A percentile compares a stretch with the other conserved stretches of the same genome.
phyloP scores from a whole-genome alignment of 2,797 vertebrate genomes.

The Gallinago nigripennis region DNA sequence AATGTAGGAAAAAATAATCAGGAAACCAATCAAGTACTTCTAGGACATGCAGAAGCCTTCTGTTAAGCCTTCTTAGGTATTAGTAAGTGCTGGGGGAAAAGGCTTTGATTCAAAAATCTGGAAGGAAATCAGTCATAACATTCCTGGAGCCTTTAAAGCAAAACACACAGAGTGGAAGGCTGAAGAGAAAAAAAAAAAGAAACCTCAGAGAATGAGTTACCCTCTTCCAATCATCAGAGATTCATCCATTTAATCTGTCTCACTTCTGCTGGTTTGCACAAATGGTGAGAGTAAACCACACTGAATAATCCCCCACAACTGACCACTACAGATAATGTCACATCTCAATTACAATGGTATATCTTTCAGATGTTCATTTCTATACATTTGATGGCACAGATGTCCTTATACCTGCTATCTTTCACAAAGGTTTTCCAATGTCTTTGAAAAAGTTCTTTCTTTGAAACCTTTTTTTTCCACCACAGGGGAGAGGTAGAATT shows the following conservation, averaged over 20 bases:
- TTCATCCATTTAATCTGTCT: background rate
- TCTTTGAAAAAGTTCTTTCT: background rate
- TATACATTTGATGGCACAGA: background rate
- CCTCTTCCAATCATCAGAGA: background rate
- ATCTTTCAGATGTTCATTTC: background rate
- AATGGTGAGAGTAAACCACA: background rate
- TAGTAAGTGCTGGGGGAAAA: background rate
- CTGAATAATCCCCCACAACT: background rate
- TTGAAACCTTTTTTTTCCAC: background rate
- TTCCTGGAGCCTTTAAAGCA: background rate
- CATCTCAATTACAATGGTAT: fast-evolving
- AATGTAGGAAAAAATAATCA: background rate
- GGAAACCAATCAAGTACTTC: background rate
- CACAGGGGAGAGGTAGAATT: fast-evolving
- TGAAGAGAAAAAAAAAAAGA: background rate
- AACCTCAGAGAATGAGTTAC: background rate
- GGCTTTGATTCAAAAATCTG: background rate
- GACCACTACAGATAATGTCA: background rate
- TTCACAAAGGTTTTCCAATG: background rate
- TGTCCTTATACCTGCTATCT: background rate
- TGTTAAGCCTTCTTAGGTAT: background rate
- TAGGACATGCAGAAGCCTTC: background rate
- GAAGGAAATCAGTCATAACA: background rate
- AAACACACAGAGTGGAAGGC: background rate
- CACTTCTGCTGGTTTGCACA: background rate